phyloP scores from a whole-genome alignment of 2,888 invertebrate species.

The Drosophila buzzatii region DNA sequence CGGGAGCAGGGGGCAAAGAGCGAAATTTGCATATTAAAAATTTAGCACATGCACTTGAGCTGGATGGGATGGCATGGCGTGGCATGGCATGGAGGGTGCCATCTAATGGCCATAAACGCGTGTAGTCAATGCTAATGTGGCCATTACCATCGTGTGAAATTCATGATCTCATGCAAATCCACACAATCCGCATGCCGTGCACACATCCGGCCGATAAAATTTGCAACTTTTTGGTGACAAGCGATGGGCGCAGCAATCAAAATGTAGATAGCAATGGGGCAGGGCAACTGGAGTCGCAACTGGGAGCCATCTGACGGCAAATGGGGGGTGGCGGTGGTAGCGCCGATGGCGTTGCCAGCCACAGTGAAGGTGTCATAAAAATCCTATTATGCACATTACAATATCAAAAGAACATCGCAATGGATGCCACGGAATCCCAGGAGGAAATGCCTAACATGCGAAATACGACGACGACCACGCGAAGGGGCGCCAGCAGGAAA shows the following conservation, averaged over 20 bases:
- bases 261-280: not conserved
- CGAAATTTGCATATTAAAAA: constrained; percentile 76
- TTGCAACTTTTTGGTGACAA: constrained; percentile 79
- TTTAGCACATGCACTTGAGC: constrained; percentile 75
- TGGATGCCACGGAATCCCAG: constrained; percentile 57
- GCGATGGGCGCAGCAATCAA: constrained; percentile 26
- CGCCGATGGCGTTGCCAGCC: constrained; percentile 49
- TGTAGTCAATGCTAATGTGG: constrained; percentile 78
- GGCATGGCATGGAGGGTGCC: not conserved
- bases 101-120: constrained; percentile 61
- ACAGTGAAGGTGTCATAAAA: constrained; percentile 77
- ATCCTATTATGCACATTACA: constrained; percentile 84
- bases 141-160: constrained; percentile 76
- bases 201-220: constrained; percentile 76
- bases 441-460: constrained; percentile 65
- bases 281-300: constrained; percentile 16
- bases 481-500: constrained; percentile 33
- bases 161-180: constrained; percentile 78
- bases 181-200: constrained; percentile 62
- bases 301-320: constrained; percentile 46
- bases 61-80: not conserved
- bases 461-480: constrained; percentile 31
- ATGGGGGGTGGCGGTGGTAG: not conserved
- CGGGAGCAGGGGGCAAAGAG: not conserved
- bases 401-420: constrained; percentile 78